phyloP scores from a whole-genome alignment of 2,113 vertebrate genomes.

The Tragelaphus scriptus region DNA sequence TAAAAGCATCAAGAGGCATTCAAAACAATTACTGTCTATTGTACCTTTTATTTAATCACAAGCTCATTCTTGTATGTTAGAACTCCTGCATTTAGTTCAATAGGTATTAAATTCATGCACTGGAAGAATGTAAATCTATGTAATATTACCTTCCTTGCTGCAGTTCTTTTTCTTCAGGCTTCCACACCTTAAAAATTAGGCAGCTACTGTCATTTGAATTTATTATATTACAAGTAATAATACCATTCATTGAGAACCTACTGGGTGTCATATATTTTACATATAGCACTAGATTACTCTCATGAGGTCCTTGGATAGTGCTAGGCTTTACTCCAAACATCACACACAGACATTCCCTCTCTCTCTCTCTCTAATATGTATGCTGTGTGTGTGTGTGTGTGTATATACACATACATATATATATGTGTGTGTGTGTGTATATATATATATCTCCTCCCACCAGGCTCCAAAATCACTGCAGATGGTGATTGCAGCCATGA shows the following conservation, averaged over 20 bases:
- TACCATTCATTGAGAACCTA: neutral
- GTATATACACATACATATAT: fast-evolving
- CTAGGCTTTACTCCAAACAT: neutral
- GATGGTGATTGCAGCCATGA: neutral
- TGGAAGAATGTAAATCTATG: neutral
- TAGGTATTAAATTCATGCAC: conserved; percentile 26
- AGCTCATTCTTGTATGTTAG: neutral
- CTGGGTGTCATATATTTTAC: neutral
- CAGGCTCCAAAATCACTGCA: neutral
- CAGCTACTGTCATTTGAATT: neutral
- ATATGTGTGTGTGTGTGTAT: no score
- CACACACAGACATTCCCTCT: neutral
- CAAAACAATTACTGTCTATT: conserved; percentile 34
- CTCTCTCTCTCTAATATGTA: neutral
- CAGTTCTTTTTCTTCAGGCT: neutral
- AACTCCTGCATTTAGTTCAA: neutral
- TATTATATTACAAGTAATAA: neutral
- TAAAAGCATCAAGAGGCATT: conserved; percentile 19
- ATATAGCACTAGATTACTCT: neutral
- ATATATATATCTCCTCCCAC: fast-evolving
- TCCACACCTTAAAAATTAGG: neutral
- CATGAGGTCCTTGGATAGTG: neutral
- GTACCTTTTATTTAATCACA: conserved; percentile 40
- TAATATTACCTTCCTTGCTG: neutral
- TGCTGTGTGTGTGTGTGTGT: neutral